These are phyloP conservation scores for Zosterops lateralis DNA, from an alignment of 2,113 vertebrate species.

Conservation along the genomic window DNA sequence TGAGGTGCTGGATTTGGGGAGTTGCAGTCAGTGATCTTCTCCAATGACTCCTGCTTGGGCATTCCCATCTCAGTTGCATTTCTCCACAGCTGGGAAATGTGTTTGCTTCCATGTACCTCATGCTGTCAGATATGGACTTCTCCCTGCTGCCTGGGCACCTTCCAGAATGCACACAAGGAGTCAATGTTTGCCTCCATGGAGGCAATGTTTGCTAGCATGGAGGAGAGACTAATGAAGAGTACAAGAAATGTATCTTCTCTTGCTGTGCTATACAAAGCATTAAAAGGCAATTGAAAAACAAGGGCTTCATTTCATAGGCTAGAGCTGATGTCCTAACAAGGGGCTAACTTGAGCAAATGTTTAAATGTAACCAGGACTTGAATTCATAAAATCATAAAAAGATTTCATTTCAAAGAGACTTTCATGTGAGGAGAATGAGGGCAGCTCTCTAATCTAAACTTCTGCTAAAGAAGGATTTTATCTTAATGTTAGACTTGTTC, in stretches of 20 bases:
- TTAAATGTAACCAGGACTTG: background rate
- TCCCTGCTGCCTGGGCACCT: background rate
- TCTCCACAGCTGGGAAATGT: background rate
- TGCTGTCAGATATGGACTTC: background rate
- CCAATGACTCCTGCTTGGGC: background rate
- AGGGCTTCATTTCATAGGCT: background rate
- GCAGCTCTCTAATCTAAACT: background rate
- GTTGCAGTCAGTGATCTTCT: background rate
- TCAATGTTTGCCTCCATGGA: rapidly evolving
- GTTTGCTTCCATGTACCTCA: background rate
- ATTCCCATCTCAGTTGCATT: background rate
- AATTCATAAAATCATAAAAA: background rate
- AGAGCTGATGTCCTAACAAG: background rate
- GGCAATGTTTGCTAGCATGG: too few species aligned
- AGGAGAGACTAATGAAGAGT: background rate
- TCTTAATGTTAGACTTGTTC: background rate
- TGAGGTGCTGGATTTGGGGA: background rate
- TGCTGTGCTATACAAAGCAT: background rate
- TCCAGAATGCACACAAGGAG: background rate
- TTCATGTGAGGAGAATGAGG: background rate
- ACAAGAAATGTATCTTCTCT: background rate
- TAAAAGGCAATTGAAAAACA: background rate
- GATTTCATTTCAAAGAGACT: background rate
- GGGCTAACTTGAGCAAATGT: background rate
- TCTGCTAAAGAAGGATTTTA: background rate